Evolutionary conservation across 2,113 vertebrate species (phyloP).

Genomic region (Caracal caracal): DNA sequence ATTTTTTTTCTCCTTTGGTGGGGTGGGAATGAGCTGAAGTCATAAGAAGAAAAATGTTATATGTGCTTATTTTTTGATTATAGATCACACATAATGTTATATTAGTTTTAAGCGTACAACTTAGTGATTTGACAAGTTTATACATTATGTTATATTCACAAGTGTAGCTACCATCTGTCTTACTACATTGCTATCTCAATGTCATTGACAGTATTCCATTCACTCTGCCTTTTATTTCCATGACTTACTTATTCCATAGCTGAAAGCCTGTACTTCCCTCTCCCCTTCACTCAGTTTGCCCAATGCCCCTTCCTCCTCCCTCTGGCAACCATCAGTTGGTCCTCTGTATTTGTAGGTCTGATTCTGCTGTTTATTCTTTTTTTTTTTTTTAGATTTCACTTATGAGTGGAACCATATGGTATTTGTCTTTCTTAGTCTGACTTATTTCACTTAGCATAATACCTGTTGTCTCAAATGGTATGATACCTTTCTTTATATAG

Average conservation of each 20-base stretch:
- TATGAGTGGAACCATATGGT: neutral
- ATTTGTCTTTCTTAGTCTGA: neutral
- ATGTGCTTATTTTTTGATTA: conserved; percentile 63
- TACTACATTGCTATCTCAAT: neutral
- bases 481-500: neutral
- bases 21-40: conserved; percentile 86
- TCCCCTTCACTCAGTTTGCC: neutral
- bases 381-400: neutral
- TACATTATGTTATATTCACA: neutral
- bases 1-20: conserved; percentile 80
- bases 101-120: neutral
- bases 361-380: neutral
- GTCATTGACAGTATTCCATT: neutral
- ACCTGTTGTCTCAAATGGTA: neutral
- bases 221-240: neutral
- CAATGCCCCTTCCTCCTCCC: neutral
- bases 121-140: neutral
- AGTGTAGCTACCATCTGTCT: neutral
- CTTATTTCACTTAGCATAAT: neutral
- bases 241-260: neutral
- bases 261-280: neutral
- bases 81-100: neutral
- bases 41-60: conserved; percentile 91
- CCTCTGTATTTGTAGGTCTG: neutral
- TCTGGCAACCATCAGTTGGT: neutral